Evolutionary conservation across 2,888 invertebrate species (phyloP).

Genomic region (Anticlea derivata): DNA sequence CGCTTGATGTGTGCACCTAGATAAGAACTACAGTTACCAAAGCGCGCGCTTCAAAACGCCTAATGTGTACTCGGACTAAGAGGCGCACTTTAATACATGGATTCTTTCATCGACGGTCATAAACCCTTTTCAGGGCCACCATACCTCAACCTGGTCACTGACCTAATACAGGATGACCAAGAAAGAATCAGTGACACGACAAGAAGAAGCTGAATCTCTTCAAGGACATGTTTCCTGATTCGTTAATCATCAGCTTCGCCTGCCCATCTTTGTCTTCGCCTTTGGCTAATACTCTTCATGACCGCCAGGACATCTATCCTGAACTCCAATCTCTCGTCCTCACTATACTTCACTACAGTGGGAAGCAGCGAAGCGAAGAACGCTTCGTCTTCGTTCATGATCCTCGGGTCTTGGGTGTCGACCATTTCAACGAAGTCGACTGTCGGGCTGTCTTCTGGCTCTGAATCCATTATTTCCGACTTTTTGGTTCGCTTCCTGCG

Average conservation of each 20-base stretch:
- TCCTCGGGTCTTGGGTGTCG: constrained; percentile 55
- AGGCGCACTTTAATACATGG: no score
- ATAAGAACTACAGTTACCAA: no score
- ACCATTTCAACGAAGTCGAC: constrained; percentile 59
- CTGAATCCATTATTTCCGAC: background rate
- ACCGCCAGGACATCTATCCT: constrained; percentile 68
- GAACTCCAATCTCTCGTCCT: constrained; percentile 72
- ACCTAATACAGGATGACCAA: no score
- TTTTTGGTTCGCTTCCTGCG: constrained; percentile 16
- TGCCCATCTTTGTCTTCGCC: constrained; percentile 49
- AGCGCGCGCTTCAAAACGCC: no score
- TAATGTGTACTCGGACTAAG: no score
- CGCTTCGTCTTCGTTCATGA: constrained; percentile 79
- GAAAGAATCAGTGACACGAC: no score
- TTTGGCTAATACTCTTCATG: constrained; percentile 69
- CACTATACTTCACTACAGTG: constrained; percentile 67
- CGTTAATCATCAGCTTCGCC: constrained; percentile 2
- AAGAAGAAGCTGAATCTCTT: no score
- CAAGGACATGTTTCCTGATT: no score
- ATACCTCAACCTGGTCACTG: no score
- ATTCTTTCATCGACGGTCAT: no score
- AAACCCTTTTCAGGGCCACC: no score
- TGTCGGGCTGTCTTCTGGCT: constrained; percentile 10
- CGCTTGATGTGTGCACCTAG: no score
- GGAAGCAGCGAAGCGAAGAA: constrained; percentile 75